Conservation (phyloP, 2,888 invertebrate species). For the Operophtera brumata region DNA sequence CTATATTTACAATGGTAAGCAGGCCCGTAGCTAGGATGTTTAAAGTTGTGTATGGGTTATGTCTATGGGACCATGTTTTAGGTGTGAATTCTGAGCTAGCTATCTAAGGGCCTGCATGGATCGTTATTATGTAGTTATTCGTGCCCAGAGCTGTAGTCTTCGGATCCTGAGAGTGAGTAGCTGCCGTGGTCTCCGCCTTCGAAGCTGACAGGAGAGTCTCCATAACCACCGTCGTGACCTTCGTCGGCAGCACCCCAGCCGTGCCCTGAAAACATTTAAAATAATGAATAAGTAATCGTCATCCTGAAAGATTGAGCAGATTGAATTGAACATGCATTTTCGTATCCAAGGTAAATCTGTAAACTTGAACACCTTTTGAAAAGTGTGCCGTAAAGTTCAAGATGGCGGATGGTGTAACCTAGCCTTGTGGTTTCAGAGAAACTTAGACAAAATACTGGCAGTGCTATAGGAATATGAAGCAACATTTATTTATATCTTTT, state of each 20-base stretch:
- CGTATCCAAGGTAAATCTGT: too few relatives aligned
- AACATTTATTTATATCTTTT: too few relatives aligned
- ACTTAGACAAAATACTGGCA: too few relatives aligned
- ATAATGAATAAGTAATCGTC: too few relatives aligned
- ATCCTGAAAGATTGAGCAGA: too few relatives aligned
- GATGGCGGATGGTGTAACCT: too few relatives aligned
- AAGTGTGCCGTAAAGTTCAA: too few relatives aligned
- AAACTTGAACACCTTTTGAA: too few relatives aligned
- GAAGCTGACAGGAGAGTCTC: slow-evolving; percentile 68
- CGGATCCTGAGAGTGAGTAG: slow-evolving; percentile 56
- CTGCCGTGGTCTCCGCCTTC: slow-evolving; percentile 63
- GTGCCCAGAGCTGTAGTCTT: slow-evolving; percentile 48
- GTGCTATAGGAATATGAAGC: too few relatives aligned
- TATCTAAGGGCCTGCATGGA: not conserved
- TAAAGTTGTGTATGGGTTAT: not conserved
- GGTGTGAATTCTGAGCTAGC: not conserved
- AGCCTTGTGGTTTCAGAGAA: too few relatives aligned
- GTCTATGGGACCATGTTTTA: not conserved
- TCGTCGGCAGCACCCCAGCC: slow-evolving; percentile 73
- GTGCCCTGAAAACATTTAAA: slow-evolving; percentile 52
- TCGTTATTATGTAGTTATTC: slow-evolving; percentile 28
- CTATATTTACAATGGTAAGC: slow-evolving; percentile 15
- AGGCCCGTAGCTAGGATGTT: not conserved
- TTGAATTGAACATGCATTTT: too few relatives aligned
- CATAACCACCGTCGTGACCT: slow-evolving; percentile 56